phyloP scores from a whole-genome alignment of 30 jellyfish, hydroid and myxozoan genomes.

The Aurelia sp. region DNA sequence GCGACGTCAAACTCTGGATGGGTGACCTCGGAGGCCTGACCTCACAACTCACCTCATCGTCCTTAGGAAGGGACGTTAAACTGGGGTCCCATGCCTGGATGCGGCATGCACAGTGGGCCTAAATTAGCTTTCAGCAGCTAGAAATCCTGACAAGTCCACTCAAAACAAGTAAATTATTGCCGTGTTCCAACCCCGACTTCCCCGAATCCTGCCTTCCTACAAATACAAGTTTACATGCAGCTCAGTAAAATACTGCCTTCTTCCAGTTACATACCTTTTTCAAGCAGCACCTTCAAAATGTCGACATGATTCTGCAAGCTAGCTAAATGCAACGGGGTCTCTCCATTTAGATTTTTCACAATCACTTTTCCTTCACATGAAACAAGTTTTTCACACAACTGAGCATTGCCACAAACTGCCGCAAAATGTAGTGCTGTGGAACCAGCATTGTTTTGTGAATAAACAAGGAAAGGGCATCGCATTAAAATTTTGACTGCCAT shows the following conservation, averaged over 20 bases:
- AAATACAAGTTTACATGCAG: background rate
- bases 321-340: slow-evolving; percentile 68
- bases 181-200: background rate
- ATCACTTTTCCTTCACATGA: background rate
- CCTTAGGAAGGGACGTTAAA: too few relatives aligned
- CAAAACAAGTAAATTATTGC: too few relatives aligned
- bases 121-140: too few relatives aligned
- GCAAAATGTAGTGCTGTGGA: slow-evolving; percentile 72
- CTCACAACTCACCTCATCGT: too few relatives aligned
- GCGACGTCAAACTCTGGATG: too few relatives aligned
- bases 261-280: slow-evolving; percentile 15
- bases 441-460: slow-evolving; percentile 42
- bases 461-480: slow-evolving; percentile 9
- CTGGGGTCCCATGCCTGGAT: too few relatives aligned
- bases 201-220: background rate
- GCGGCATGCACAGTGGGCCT: too few relatives aligned
- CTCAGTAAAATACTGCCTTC: background rate
- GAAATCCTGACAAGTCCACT: too few relatives aligned
- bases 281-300: slow-evolving; percentile 27
- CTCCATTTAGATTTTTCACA: slow-evolving; percentile 39
- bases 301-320: slow-evolving; percentile 36
- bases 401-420: slow-evolving; percentile 58
- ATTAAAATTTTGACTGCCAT: slow-evolving; percentile 11
- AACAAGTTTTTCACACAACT: slow-evolving; percentile 41
- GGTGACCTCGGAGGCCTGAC: too few relatives aligned